These are phyloP conservation scores for Temnopleurus reevesii DNA, from an alignment of 53 echinoderm and acorn worm genomes.

Conservation along the genomic window DNA sequence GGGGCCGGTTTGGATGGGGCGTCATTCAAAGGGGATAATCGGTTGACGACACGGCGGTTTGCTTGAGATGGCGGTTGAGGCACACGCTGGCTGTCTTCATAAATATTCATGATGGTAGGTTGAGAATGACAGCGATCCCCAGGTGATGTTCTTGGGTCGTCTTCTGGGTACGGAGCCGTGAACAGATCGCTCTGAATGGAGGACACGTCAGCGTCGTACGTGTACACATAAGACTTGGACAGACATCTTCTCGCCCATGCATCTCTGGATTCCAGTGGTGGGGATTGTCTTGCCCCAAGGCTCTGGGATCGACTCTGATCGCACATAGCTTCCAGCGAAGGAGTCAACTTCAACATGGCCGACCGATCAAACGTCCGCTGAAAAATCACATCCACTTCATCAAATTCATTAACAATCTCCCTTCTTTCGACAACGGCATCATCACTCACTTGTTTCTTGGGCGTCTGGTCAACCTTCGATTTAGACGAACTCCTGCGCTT, in stretches of 20 bases:
- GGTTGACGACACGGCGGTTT: not conserved
- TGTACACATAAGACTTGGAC: constrained; percentile 7
- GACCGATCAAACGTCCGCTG: constrained; percentile 14
- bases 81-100: not conserved
- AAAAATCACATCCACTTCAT: constrained; percentile 7
- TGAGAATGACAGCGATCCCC: not conserved
- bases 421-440: not conserved
- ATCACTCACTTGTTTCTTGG: not conserved
- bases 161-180: not conserved
- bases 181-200: not conserved
- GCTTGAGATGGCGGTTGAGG: not conserved
- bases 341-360: not conserved
- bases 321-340: not conserved
- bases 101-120: constrained; percentile 6
- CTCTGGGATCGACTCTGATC: not conserved
- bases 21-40: not conserved
- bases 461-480: not conserved
- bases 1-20: not conserved
- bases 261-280: not conserved
- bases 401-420: not conserved
- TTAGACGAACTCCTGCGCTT: not conserved
- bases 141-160: not conserved
- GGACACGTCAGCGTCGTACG: not conserved
- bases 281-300: not conserved
- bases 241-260: constrained; percentile 12